Evolutionary conservation across 2,113 vertebrate genomes (phyloP).

Genomic region (Bettongia penicillata): DNA sequence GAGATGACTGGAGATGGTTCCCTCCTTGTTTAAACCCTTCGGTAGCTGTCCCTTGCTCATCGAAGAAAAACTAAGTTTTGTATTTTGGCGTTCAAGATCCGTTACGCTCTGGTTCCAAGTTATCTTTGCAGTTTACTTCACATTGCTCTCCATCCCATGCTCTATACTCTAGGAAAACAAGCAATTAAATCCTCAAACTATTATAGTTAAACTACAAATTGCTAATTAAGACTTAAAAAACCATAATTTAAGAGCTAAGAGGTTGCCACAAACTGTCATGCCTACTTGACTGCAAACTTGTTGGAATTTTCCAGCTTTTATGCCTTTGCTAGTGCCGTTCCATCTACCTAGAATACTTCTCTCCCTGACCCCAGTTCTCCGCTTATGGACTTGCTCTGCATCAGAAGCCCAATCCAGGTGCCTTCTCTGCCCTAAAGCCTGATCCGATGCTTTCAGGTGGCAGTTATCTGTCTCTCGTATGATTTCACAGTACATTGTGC

Average conservation of each 20-base stretch:
- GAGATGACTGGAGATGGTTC: too few species aligned
- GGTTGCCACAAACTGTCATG: not conserved
- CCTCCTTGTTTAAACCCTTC: too few species aligned
- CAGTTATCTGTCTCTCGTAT: not conserved
- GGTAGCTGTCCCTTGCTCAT: too few species aligned
- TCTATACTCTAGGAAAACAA: too few species aligned
- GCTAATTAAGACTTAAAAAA: not conserved
- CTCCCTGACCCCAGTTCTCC: not conserved
- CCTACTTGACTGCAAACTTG: not conserved
- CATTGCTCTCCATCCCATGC: too few species aligned
- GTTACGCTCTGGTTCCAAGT: too few species aligned
- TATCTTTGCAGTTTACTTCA: too few species aligned
- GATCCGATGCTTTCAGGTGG: not conserved
- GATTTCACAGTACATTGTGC: not conserved
- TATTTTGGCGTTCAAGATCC: too few species aligned
- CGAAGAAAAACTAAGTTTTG: too few species aligned
- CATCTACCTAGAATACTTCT: not conserved
- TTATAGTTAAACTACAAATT: too few species aligned
- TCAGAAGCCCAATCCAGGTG: not conserved
- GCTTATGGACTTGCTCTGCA: not conserved
- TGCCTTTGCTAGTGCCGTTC: not conserved
- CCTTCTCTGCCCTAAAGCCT: not conserved
- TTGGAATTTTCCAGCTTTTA: not conserved
- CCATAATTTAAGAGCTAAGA: not conserved
- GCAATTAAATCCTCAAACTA: too few species aligned